Conservation (phyloP, 1,140 invertebrate species). For the Telenomus remus region DNA sequence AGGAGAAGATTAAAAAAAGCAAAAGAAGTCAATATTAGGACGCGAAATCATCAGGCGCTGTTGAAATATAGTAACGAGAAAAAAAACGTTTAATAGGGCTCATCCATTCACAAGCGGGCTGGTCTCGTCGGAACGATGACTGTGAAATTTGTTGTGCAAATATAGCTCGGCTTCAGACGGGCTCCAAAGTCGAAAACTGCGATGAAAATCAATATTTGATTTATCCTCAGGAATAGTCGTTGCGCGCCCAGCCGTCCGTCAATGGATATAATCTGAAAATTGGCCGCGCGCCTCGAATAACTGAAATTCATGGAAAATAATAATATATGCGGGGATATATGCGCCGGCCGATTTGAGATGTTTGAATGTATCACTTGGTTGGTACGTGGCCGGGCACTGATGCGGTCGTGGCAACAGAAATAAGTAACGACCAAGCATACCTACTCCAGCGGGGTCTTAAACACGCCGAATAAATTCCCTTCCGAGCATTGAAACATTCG, state of each 20-base stretch:
- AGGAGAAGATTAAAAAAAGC: background rate
- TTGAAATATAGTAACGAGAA: conserved; percentile 30
- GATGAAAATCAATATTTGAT: conserved; percentile 46
- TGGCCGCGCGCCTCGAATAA: conserved; percentile 3
- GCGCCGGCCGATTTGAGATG: conserved; percentile 1
- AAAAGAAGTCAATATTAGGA: conserved; percentile 21
- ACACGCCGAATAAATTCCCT: conserved; percentile 41
- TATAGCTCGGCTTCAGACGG: background rate
- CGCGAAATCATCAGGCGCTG: conserved; percentile 4
- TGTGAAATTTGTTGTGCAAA: conserved; percentile 39
- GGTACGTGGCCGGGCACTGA: background rate
- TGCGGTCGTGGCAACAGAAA: conserved; percentile 10
- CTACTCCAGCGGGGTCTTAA: conserved; percentile 22
- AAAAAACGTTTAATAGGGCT: conserved; percentile 13
- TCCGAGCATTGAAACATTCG: conserved; percentile 48
- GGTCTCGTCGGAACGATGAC: conserved; percentile 32
- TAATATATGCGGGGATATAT: background rate
- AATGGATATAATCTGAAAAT: conserved; percentile 6
- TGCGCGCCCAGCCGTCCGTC: background rate
- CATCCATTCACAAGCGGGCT: conserved; percentile 4
- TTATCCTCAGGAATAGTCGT: conserved; percentile 31
- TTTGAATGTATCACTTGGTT: conserved; percentile 6
- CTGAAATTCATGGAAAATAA: conserved; percentile 10
- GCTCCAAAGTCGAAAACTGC: conserved; percentile 5
- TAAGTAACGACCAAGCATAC: conserved; percentile 17